Evolutionary conservation across 2,113 vertebrate genomes (phyloP).

Genomic region (Pimephales promelas): DNA sequence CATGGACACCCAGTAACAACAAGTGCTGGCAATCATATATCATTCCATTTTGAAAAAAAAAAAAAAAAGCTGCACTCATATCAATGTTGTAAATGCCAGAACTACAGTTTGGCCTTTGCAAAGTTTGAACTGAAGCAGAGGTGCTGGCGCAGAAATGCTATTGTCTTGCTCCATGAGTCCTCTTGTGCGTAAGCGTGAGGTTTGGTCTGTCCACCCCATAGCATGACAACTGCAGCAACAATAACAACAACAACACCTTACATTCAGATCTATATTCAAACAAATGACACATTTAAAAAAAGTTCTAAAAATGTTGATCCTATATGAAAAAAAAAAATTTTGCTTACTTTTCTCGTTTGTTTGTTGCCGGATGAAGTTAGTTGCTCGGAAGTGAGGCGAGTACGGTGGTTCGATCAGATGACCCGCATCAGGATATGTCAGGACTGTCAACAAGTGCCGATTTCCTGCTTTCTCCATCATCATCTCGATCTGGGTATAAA

Average conservation of each 20-base stretch:
- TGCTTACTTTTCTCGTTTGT: constrained; percentile 50
- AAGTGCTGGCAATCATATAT: neutral
- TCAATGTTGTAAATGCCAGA: neutral
- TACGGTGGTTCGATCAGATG: constrained; percentile 78
- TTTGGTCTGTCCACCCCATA: constrained; percentile 72
- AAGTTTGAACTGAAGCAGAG: constrained; percentile 50
- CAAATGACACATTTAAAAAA: neutral
- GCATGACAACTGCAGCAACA: constrained; percentile 56
- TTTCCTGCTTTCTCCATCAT: constrained; percentile 69
- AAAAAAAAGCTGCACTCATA: neutral
- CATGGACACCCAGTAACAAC: too few relatives aligned
- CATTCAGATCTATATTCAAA: constrained; percentile 32
- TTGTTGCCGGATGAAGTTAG: constrained; percentile 24
- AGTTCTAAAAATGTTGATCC: neutral
- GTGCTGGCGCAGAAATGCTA: constrained; percentile 67
- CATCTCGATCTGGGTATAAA: constrained; percentile 60
- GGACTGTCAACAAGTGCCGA: constrained; percentile 64
- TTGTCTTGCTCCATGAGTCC: constrained; percentile 71
- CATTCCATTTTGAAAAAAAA: neutral
- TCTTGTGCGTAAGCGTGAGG: constrained; percentile 73
- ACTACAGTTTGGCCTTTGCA: constrained; percentile 47
- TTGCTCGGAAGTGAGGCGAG: constrained; percentile 67
- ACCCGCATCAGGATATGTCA: constrained; percentile 67
- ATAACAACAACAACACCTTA: constrained; percentile 29
- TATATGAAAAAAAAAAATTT: neutral